A percentile compares a stretch with the other conserved stretches of the same genome.
Evolutionary conservation across 2,797 vertebrate species (phyloP).

Genomic region (Semotilus atromaculatus): DNA sequence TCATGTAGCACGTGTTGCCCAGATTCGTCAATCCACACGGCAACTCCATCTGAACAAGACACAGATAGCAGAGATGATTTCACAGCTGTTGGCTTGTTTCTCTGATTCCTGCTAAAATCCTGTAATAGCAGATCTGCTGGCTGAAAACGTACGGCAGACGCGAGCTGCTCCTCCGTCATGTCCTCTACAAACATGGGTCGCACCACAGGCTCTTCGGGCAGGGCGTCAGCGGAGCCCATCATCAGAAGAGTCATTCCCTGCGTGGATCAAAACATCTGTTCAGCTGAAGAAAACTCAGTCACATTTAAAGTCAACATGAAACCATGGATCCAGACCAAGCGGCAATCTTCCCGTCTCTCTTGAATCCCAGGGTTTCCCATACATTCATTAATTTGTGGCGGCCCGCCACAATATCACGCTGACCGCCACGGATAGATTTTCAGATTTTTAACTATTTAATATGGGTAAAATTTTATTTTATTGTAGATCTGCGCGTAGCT

Average conservation of each 20-base stretch:
- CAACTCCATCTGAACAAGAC: conserved; percentile 88
- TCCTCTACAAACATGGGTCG: conserved; percentile 97
- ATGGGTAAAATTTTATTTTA: no score
- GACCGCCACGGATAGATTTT: no score
- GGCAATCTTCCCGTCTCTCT: no score
- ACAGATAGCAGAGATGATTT: neutral
- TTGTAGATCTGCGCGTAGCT: no score
- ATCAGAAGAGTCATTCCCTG: conserved; percentile 98
- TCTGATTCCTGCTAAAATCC: neutral
- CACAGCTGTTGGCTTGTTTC: neutral
- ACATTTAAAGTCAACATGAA: neutral
- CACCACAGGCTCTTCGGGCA: conserved; percentile 91
- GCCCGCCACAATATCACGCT: no score
- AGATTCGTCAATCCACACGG: conserved; percentile 97
- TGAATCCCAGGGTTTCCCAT: no score
- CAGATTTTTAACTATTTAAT: no score
- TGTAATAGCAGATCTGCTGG: neutral
- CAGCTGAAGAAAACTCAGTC: neutral
- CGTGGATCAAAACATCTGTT: conserved; percentile 20
- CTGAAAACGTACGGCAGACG: conserved; percentile 89
- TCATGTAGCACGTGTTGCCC: conserved; percentile 99
- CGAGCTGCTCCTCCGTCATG: conserved; percentile 99
- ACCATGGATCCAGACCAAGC: neutral
- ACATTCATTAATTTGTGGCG: no score
- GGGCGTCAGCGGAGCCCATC: conserved; percentile 97